phyloP scores from a whole-genome alignment of 2,113 vertebrate species.

The Myanophis thanlyinensis region DNA sequence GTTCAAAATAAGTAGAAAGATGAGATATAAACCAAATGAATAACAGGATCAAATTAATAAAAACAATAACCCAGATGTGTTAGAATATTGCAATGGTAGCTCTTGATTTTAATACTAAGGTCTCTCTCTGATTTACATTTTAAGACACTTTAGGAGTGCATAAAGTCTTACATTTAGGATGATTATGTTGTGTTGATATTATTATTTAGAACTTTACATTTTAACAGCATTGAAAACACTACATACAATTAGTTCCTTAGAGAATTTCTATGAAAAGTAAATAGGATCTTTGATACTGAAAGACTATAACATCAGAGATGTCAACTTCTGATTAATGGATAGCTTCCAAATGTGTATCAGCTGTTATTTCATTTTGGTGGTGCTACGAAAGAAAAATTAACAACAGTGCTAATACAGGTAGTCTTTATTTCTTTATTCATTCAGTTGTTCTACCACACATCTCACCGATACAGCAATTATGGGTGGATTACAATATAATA shows the following conservation, averaged over 20 bases:
- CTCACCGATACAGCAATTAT: not conserved
- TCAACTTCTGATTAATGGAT: not conserved
- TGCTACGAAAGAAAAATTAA: not conserved
- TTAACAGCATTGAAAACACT: not conserved
- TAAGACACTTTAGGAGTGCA: not conserved
- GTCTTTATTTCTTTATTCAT: not conserved
- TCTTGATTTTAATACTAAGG: not conserved
- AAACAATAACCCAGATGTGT: not conserved
- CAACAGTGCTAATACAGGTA: not conserved
- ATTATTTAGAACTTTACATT: not conserved
- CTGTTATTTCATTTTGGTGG: not conserved
- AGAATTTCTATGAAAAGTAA: not conserved
- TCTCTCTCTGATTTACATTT: not conserved
- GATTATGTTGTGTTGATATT: not conserved
- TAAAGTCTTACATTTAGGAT: not conserved
- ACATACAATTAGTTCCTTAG: not conserved
- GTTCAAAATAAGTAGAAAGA: not conserved
- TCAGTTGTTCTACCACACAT: not conserved
- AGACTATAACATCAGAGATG: not conserved
- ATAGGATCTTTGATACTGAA: not conserved
- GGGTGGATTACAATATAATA: not conserved
- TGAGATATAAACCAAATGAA: not conserved
- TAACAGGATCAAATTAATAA: not conserved
- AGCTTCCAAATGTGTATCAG: not conserved
- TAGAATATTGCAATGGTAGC: not conserved